These are phyloP conservation scores for Drosophila kuntzei DNA, from an alignment of 2,888 invertebrate genomes.

Conservation along the genomic window DNA sequence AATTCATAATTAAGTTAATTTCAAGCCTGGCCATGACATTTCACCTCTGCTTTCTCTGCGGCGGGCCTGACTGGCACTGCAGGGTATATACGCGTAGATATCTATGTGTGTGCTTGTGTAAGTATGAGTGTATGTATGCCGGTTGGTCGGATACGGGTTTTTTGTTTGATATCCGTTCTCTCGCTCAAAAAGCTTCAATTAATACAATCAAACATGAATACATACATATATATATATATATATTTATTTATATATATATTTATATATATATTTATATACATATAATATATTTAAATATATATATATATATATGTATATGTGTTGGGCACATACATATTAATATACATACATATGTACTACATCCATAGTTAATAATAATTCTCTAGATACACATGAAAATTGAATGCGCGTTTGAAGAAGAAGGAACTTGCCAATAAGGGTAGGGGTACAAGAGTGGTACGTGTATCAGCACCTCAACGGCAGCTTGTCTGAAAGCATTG, in stretches of 20 bases:
- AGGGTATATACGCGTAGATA: constrained; percentile 3
- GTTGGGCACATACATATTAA: background rate
- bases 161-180: constrained; percentile 51
- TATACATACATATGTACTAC: constrained; percentile 9
- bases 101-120: constrained; percentile 3
- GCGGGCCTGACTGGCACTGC: too few relatives aligned
- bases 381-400: constrained; percentile 30
- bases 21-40: too few relatives aligned
- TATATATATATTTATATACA: background rate
- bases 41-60: too few relatives aligned
- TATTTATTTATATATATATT: background rate
- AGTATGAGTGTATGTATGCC: constrained; percentile 29
- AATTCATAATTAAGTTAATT: too few relatives aligned
- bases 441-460: background rate
- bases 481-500: constrained; percentile 17
- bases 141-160: constrained; percentile 50
- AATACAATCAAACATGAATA: constrained; percentile 8
- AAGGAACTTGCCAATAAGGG: constrained; percentile 3
- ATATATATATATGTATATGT: background rate
- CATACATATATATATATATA: background rate
- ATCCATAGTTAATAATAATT: constrained; percentile 41
- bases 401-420: constrained; percentile 8
- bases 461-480: constrained; percentile 8
- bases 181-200: constrained; percentile 48
- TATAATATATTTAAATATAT: background rate